Evolutionary conservation across 37 sponge, comb jelly and placozoan genomes (phyloP), one percentile per base, ranked within the genome.

Genomic region (Ianthella basta): DNA sequence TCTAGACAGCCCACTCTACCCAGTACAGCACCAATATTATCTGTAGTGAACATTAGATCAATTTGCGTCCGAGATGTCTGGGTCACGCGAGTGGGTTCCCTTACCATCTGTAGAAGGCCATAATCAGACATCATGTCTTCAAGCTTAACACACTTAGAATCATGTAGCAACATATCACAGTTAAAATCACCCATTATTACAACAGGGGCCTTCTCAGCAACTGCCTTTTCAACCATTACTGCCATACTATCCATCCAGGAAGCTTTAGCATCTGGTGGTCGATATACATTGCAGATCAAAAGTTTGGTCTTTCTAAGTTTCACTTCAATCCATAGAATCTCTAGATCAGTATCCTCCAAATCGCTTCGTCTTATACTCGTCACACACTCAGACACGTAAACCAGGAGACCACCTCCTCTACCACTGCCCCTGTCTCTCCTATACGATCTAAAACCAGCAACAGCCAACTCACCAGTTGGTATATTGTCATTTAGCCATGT

Each of bases 141-240:
- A 20, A 83, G 35, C 21, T 44, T 24, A 23, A 13, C 18, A 0
- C 69, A 20, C 15, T n/a, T 5, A 4, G 55, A 65, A 41, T 65
- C 29, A 38, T 20, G 64, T 25, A 24, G 12, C 13, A 83, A 5
- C 67, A 63, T 38, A 16, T 83, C 69, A 64, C 68, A 65, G 69
- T 83, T 83, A 12, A 83, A 83, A 44, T 83, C 83, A 32, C 83
- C 83, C 69, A 81, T 19, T 32, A 83, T 41, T 19, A 83, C n/a
- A 1, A 83, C 69, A 35, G 53, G 6, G 18, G 5, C 57, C 50
- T 32, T 41, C 70, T 65, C 83, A 40, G n/a, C 59, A 38, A 83
- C 83, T 65, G 27, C 83, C 6, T 15, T 4, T 30, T 65, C 67
- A 65, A 65, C 13, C 67, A 66, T 67, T 1, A 1, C 67, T 24